Percentiles rank a stretch among this genome's conserved stretches.
These are phyloP conservation scores for Danaus chrysippus DNA, from an alignment of 2,888 invertebrate species.

Conservation along the genomic window DNA sequence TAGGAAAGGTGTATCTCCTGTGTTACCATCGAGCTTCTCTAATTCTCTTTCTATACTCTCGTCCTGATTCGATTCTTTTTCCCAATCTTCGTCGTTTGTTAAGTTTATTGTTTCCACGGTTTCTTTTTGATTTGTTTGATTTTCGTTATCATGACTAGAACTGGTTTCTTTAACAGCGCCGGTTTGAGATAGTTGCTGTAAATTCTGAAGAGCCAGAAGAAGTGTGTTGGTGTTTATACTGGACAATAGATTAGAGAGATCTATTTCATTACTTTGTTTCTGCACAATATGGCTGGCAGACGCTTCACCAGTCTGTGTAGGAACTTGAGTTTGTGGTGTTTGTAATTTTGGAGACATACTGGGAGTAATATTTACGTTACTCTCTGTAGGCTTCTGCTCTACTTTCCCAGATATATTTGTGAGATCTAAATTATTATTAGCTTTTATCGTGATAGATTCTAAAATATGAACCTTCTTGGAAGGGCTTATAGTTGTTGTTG, in stretches of 20 bases:
- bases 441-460: constrained; percentile 58
- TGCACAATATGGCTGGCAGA: constrained; percentile 17
- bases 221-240: constrained; percentile 67
- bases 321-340: not conserved
- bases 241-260: constrained; percentile 57
- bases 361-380: not conserved
- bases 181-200: constrained; percentile 56
- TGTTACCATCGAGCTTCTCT: constrained; percentile 56
- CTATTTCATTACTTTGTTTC: constrained; percentile 38
- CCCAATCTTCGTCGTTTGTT: constrained; percentile 72
- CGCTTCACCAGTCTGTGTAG: not conserved
- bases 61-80: constrained; percentile 61
- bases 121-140: constrained; percentile 16
- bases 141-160: constrained; percentile 28
- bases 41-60: constrained; percentile 65
- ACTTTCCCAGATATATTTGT: not conserved
- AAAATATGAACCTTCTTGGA: constrained; percentile 58
- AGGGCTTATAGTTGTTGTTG: constrained; percentile 44
- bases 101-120: constrained; percentile 62
- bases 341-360: not conserved
- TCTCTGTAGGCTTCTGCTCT: not conserved
- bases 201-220: constrained; percentile 65
- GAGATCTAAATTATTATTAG: constrained; percentile 29
- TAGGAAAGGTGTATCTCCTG: constrained; percentile 69
- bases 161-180: constrained; percentile 15